Evolutionary conservation across 2,888 invertebrate genomes (phyloP).

Genomic region (Parnassius glacialis): DNA sequence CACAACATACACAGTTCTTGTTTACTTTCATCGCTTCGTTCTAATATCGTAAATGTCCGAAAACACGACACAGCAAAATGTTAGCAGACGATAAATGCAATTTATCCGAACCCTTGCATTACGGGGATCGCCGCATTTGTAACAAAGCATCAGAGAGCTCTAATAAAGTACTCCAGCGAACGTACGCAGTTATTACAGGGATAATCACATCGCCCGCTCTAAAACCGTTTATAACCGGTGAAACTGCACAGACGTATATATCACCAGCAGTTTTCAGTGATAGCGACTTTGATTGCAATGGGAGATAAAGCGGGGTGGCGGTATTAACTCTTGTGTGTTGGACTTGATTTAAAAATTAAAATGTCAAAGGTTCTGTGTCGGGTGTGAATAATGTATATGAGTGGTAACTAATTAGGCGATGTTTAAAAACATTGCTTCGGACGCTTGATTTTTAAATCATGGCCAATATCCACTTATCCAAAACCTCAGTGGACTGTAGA

Average conservation of each 20-base stretch:
- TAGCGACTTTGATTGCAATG: slow-evolving; percentile 59
- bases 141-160: slow-evolving; percentile 10
- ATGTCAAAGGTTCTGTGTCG: neutral
- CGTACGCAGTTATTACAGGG: slow-evolving; percentile 19
- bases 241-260: slow-evolving; percentile 69
- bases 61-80: neutral
- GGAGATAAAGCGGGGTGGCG: slow-evolving; percentile 44
- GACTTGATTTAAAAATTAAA: slow-evolving; percentile 20
- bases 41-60: too few species aligned
- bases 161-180: slow-evolving; percentile 17
- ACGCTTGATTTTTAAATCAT: too few species aligned
- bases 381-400: too few species aligned
- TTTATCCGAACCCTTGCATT: neutral
- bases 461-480: too few species aligned
- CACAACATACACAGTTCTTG: too few species aligned
- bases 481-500: too few species aligned
- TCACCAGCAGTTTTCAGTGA: slow-evolving; percentile 59
- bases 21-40: too few species aligned
- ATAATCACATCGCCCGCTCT: slow-evolving; percentile 23
- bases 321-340: slow-evolving; percentile 27
- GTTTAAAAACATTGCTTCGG: too few species aligned
- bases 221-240: slow-evolving; percentile 33
- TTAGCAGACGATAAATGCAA: slow-evolving; percentile 9
- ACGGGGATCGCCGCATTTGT: neutral
- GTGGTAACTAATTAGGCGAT: too few species aligned